Evolutionary conservation across 2,888 invertebrate genomes (phyloP), one percentile per base, ranked within the genome.

Genomic region (Aproaerema taeniolella): DNA sequence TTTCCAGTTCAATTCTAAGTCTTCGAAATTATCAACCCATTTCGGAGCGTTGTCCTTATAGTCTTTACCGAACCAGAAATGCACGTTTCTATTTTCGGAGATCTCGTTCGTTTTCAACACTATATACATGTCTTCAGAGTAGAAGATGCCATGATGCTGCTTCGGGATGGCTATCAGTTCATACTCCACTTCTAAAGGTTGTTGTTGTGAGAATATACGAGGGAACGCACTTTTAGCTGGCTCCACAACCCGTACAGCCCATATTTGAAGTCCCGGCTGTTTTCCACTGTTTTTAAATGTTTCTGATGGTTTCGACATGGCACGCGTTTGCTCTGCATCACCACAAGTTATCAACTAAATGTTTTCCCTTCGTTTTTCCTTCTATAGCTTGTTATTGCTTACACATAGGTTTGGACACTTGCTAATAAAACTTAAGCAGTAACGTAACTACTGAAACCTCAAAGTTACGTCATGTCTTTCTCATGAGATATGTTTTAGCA

Each of bases 21-120:
- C n/a, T 17, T 37, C 37, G 26, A 37, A 30, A 5, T 17, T 37
- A 13, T 37, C 20, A 13, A 37, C n/a, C 37, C 37, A 37, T 16
- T 14, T 14, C 7, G 37, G 37, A 2, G 37, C 20, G 2, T 20
- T 30, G 2, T 30, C 37, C 5, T 8, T 14, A 20, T 37, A 37
- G 1, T 9, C 17, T 14, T 20, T 8, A 10, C 37, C 37, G 7
- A 30, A 30, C 37, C 37, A 37, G 16, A 37, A 29, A 17, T 37
- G 37, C 11, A 37, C 10, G 11, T 30, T 14, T 37, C n/a, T 36
- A 10, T 26, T 36, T 16, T 7, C 12, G 11, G 2, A 4, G 5
- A n/a, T 37, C 37, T 30, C 9, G 13, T 15, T 9, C 7, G 37
- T 37, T 17, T 37, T 37, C 9, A 37, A 9, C 2, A 37, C 30